Evolutionary conservation across 1,140 invertebrate genomes (phyloP).

Genomic region (Pissodes strobi): DNA sequence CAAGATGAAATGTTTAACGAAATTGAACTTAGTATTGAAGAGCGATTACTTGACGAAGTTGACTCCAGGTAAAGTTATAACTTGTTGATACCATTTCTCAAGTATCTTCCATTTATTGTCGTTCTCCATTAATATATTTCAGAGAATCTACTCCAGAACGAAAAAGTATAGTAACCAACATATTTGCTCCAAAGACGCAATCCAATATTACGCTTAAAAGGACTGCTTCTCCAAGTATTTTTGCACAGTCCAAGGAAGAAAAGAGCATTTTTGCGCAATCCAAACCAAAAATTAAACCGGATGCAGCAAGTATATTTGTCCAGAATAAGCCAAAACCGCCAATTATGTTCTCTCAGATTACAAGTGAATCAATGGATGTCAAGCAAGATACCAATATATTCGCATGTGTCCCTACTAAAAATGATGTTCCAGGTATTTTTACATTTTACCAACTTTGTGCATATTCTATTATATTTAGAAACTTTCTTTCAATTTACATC

Average conservation of each 20-base stretch:
- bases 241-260: too few species aligned
- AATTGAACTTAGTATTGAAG: slow-evolving; percentile 30
- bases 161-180: slow-evolving; percentile 20
- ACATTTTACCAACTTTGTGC: too few species aligned
- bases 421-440: not conserved
- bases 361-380: not conserved
- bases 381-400: slow-evolving; percentile 15
- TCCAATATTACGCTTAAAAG: too few species aligned
- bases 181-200: slow-evolving; percentile 12
- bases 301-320: slow-evolving; percentile 18
- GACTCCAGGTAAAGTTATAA: slow-evolving; percentile 16
- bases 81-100: too few species aligned
- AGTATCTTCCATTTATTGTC: too few species aligned
- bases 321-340: not conserved
- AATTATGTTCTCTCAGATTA: slow-evolving; percentile 13
- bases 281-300: not conserved
- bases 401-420: slow-evolving; percentile 8
- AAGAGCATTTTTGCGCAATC: slow-evolving; percentile 31
- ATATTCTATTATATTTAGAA: too few species aligned
- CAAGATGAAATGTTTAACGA: slow-evolving; percentile 55
- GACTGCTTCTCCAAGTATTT: too few species aligned
- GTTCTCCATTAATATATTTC: too few species aligned
- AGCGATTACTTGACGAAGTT: slow-evolving; percentile 11
- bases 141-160: slow-evolving; percentile 29
- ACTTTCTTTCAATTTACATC: too few species aligned